These are phyloP conservation scores for Nebria salina DNA, from an alignment of 2,888 invertebrate genomes.

Conservation along the genomic window DNA sequence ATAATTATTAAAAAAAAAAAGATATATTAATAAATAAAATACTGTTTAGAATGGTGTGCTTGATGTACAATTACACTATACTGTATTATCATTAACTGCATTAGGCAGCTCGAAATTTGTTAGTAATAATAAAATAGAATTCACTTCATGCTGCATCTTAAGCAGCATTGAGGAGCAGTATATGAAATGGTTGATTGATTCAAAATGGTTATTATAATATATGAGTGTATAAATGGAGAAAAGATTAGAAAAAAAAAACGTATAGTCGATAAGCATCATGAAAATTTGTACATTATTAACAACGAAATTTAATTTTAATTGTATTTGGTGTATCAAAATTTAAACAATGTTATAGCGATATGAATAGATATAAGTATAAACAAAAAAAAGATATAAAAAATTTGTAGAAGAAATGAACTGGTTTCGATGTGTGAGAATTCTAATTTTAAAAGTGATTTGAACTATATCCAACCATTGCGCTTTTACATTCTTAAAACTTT, in stretches of 20 bases:
- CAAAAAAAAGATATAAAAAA: slow-evolving; percentile 19
- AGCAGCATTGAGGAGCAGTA: slow-evolving; percentile 7
- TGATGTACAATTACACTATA: slow-evolving; percentile 51
- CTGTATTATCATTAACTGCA: slow-evolving; percentile 51
- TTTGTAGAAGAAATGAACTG: slow-evolving; percentile 34
- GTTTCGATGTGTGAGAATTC: slow-evolving; percentile 46
- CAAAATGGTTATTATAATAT: slow-evolving; percentile 26
- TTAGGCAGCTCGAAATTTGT: slow-evolving; percentile 54
- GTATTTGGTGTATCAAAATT: slow-evolving; percentile 56
- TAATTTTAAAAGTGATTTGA: slow-evolving; percentile 41
- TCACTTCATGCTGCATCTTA: slow-evolving; percentile 16
- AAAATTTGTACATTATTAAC: slow-evolving; percentile 58
- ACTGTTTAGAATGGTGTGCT: slow-evolving; percentile 51
- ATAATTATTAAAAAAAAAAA: slow-evolving; percentile 11
- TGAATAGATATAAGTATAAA: slow-evolving; percentile 36
- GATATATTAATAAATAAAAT: slow-evolving; percentile 10
- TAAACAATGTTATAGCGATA: slow-evolving; percentile 49
- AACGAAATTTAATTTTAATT: slow-evolving; percentile 56
- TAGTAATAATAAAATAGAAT: slow-evolving; percentile 20
- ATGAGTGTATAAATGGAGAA: slow-evolving; percentile 46
- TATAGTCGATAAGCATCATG: slow-evolving; percentile 30
- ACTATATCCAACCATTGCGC: slow-evolving; percentile 35
- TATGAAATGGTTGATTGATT: slow-evolving; percentile 31
- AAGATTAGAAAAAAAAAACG: slow-evolving; percentile 22
- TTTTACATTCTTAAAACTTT: not conserved